phyloP scores from a whole-genome alignment of 2,113 vertebrate genomes.

The Catharus minimus region DNA sequence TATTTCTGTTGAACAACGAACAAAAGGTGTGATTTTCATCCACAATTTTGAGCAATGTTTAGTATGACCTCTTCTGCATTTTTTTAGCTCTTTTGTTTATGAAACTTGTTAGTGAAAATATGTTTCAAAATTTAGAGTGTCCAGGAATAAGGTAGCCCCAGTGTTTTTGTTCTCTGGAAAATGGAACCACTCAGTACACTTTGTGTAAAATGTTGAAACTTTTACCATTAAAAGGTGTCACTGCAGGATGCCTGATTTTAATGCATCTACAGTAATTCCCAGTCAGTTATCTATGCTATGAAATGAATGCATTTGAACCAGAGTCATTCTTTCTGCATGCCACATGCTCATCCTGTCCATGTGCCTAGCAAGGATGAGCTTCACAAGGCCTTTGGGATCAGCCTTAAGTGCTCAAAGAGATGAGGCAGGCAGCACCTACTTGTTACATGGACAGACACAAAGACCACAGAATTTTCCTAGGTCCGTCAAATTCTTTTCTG shows the following conservation, averaged over 20 bases:
- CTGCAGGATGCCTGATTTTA: slow-evolving; percentile 87
- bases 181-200: slow-evolving; percentile 69
- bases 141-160: slow-evolving; percentile 20
- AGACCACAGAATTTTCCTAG: slow-evolving; percentile 92
- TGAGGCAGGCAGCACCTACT: slow-evolving; percentile 91
- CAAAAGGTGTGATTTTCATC: slow-evolving; percentile 5
- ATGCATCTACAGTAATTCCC: slow-evolving; percentile 76
- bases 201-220: slow-evolving; percentile 84
- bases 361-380: slow-evolving; percentile 81
- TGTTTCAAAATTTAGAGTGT: slow-evolving; percentile 19
- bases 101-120: background rate
- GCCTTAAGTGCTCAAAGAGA: slow-evolving; percentile 84
- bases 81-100: slow-evolving; percentile 5
- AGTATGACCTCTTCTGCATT: background rate
- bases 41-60: background rate
- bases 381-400: slow-evolving; percentile 80
- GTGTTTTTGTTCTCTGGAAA: background rate
- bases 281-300: slow-evolving; percentile 79
- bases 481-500: slow-evolving; percentile 92
- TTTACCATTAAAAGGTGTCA: slow-evolving; percentile 72
- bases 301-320: slow-evolving; percentile 81
- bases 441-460: slow-evolving; percentile 90
- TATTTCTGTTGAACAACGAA: background rate
- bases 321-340: slow-evolving; percentile 83
- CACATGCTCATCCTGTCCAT: slow-evolving; percentile 85